Conservation (phyloP, 2,797 vertebrate genomes). For the Lagodon rhomboides region DNA sequence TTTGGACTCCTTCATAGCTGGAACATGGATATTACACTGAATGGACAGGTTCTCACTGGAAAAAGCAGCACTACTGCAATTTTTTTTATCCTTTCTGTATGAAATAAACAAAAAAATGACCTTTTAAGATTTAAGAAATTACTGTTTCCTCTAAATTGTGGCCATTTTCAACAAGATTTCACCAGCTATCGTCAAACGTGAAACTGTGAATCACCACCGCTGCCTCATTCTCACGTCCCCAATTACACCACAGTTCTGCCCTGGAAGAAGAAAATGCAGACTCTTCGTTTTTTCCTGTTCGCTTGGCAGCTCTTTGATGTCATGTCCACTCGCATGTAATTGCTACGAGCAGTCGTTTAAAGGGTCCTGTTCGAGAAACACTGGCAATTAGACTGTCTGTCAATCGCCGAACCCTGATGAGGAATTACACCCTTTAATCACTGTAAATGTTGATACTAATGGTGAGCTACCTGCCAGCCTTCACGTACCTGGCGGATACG, state of each 20-base stretch:
- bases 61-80: neutral
- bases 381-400: constrained; percentile 65
- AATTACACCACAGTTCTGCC: constrained; percentile 14
- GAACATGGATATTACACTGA: neutral
- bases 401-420: constrained; percentile 53
- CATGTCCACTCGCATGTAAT: constrained; percentile 61
- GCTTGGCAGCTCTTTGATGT: constrained; percentile 63
- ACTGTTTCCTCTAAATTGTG: neutral
- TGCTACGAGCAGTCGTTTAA: constrained; percentile 68
- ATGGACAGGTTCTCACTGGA: neutral
- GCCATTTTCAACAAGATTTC: neutral
- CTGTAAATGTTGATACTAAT: constrained; percentile 66
- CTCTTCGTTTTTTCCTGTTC: constrained; percentile 38
- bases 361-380: constrained; percentile 48
- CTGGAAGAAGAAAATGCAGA: constrained; percentile 39
- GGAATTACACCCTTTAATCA: constrained; percentile 72
- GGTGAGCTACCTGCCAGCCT: constrained; percentile 72
- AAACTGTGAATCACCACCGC: neutral
- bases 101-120: neutral
- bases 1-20: neutral
- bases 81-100: neutral
- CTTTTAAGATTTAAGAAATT: neutral
- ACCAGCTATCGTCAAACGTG: neutral
- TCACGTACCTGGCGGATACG: constrained; percentile 61
- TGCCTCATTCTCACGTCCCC: constrained; percentile 11